Evolutionary conservation across 2,113 vertebrate species (phyloP).

Genomic region (Onychostoma macrolepis): DNA sequence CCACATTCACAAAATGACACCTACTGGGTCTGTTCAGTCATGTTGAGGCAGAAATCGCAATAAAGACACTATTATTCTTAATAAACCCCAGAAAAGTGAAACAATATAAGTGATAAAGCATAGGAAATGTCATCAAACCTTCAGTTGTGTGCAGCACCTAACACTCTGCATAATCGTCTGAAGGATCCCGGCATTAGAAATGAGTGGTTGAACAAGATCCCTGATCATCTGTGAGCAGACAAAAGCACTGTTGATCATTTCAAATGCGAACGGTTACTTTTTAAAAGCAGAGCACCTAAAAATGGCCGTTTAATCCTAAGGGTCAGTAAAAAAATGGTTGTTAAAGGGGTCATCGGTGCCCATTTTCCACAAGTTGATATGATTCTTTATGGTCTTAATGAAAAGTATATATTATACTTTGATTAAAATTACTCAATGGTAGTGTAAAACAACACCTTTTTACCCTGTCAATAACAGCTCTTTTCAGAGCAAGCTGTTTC

Average conservation of each 20-base stretch:
- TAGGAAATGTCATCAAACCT: neutral
- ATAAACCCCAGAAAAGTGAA: neutral
- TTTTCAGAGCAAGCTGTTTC: too few species aligned
- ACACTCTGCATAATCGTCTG: neutral
- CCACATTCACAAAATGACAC: neutral
- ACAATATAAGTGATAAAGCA: neutral
- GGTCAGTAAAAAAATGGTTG: neutral
- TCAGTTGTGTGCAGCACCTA: neutral
- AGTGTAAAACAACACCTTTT: too few species aligned
- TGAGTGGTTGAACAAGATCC: neutral
- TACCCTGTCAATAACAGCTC: too few species aligned
- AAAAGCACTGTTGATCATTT: neutral
- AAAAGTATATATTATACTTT: too few species aligned
- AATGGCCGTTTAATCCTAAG: neutral
- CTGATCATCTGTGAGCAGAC: slow-evolving; percentile 3
- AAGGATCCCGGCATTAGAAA: neutral
- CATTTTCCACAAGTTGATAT: too few species aligned
- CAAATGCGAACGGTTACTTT: neutral
- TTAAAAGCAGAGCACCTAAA: neutral
- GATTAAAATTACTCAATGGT: too few species aligned
- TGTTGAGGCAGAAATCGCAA: neutral
- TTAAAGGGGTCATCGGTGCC: too few species aligned
- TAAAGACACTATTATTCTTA: neutral
- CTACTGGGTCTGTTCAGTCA: neutral
- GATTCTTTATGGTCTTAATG: too few species aligned